Evolutionary conservation across 2,888 invertebrate genomes (phyloP), one percentile per base, ranked within the genome.

Genomic region (Lymantria monacha): DNA sequence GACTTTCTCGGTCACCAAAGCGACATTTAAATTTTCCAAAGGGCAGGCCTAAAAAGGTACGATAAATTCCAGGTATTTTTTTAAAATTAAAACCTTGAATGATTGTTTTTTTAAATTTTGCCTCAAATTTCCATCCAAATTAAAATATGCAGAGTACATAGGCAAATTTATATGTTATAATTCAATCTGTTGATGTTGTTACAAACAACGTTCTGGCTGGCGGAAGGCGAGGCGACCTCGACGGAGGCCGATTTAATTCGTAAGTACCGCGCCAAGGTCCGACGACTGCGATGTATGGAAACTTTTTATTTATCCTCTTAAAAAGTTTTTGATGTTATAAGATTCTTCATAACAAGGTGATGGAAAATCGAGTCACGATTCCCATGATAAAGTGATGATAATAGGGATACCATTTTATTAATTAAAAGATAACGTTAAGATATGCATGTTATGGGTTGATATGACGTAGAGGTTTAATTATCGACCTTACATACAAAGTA

Each of bases 221-320:
- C 69, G 77, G 79, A 79, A 79, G 79, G 70, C 70, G 68, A 48
- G 51, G 52, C 67, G 81, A 71, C 83, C 83, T 83, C 80, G 78
- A 54, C 61, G 59, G 76, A 69, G 79, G 76, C 79, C 81, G 72
- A 69, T 72, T 79, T 76, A 76, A 83, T 83, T 82, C 81, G 81
- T 83, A 79, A 79, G 80, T 77, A 75, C 74, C 69, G 67, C 67
- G 61, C 72, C 85, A 85, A 85, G 85, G 85, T 82, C 76, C 73
- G 57, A 61, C 68, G 59, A 59, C 72, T 67, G 58, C 64, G 57
- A 60, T 67, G 74, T 70, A 76, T 75, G 72, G 73, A 74, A 76
- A 77, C 69, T 77, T 77, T 76, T 64, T 56, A 55, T 66, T 74
- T 75, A 74, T 74, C 76, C 71, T 72, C 67, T 58, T 63, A 55